These are phyloP conservation scores for Corythoichthys intestinalis DNA, from an alignment of 2,113 vertebrate genomes.

Conservation along the genomic window DNA sequence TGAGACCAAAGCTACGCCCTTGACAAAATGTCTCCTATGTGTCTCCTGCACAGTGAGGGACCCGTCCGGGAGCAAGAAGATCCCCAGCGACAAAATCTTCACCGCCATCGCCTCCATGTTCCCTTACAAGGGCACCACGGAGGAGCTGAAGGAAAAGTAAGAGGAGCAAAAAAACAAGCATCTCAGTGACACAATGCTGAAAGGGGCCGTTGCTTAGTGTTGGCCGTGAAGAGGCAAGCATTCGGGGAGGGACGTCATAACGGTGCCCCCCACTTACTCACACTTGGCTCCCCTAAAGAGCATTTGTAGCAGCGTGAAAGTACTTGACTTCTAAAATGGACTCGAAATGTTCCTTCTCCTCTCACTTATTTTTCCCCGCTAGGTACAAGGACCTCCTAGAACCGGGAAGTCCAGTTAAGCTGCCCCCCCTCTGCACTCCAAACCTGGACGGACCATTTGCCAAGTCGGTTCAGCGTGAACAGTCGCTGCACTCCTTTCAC, in stretches of 20 bases:
- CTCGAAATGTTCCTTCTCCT: background rate
- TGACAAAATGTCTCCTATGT: constrained; percentile 16
- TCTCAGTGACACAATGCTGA: constrained; percentile 24
- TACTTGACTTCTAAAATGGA: constrained; percentile 9
- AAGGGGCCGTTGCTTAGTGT: constrained; percentile 56
- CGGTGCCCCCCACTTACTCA: constrained; percentile 40
- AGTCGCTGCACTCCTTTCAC: constrained; percentile 96
- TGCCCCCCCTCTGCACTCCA: constrained; percentile 93
- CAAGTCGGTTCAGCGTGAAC: constrained; percentile 94
- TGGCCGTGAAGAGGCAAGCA: constrained; percentile 60
- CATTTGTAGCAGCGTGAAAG: constrained; percentile 51
- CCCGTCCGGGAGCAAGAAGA: constrained; percentile 77
- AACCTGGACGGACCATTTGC: constrained; percentile 93
- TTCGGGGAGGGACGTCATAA: constrained; percentile 51
- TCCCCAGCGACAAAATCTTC: constrained; percentile 95
- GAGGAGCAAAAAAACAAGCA: constrained; percentile 25
- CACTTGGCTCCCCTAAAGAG: constrained; percentile 37
- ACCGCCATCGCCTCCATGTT: constrained; percentile 97
- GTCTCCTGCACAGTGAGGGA: constrained; percentile 76
- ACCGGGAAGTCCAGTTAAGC: constrained; percentile 81
- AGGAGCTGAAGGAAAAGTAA: constrained; percentile 97
- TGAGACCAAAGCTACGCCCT: background rate
- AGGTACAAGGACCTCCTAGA: constrained; percentile 94
- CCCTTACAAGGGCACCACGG: constrained; percentile 91
- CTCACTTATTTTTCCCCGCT: background rate